Percentiles rank a stretch among this genome's conserved stretches.
Conservation (phyloP, 2,888 invertebrate species). For the Eupithecia exiguata region DNA sequence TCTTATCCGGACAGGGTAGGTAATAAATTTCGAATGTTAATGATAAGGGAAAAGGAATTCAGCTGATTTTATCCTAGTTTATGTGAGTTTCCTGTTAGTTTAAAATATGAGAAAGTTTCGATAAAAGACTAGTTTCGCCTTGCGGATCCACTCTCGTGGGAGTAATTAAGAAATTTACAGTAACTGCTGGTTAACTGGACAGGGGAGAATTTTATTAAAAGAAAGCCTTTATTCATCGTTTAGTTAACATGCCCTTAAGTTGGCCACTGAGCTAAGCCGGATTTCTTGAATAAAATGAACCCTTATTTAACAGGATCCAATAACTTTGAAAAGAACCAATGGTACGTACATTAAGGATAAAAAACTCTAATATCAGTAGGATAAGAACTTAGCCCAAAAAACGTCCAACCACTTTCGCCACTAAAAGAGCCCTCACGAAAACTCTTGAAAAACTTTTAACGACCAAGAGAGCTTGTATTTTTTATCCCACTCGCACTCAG, state of each 20-base stretch:
- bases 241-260: too few species aligned
- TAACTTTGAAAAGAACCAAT: background rate
- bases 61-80: conserved; percentile 6
- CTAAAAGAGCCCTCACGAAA: conserved; percentile 24
- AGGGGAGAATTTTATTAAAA: background rate
- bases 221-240: background rate
- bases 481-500: conserved; percentile 11
- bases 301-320: too few species aligned
- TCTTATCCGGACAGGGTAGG: background rate
- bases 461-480: conserved; percentile 23
- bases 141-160: background rate
- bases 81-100: background rate
- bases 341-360: background rate
- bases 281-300: too few species aligned
- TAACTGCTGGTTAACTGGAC: background rate
- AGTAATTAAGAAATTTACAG: background rate
- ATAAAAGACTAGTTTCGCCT: background rate
- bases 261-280: background rate
- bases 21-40: conserved; percentile 4
- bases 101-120: background rate
- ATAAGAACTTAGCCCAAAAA: background rate
- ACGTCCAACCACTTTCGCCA: conserved; percentile 13
- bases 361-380: background rate
- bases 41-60: conserved; percentile 1
- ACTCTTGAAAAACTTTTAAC: conserved; percentile 37